Percentiles rank a stretch among this genome's conserved stretches.
Conservation (phyloP, 2,113 vertebrate genomes). For the human (Homo sapiens) region GRCh38 chr16:87437501-87438000, state of each 20-base stretch:
- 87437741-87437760: background rate
- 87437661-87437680: background rate
- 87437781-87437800: background rate
- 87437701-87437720: background rate
- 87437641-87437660: too few relatives aligned
- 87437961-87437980: background rate
- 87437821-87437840: background rate
- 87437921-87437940: fast-evolving
- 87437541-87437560: background rate
- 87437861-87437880: background rate
- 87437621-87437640: background rate
- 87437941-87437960: background rate
- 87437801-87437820: background rate
- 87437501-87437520: background rate
- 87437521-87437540: background rate
- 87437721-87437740: background rate
- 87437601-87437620: background rate
- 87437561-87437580: background rate
- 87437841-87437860: background rate
- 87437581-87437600: background rate
- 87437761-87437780: background rate
- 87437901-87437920: too few relatives aligned
- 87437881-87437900: background rate
- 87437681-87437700: background rate
- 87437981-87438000: background rate